Base-by-base conservation (phyloP, 1,140 invertebrate species). In the Nasonia vitripennis region DNA sequence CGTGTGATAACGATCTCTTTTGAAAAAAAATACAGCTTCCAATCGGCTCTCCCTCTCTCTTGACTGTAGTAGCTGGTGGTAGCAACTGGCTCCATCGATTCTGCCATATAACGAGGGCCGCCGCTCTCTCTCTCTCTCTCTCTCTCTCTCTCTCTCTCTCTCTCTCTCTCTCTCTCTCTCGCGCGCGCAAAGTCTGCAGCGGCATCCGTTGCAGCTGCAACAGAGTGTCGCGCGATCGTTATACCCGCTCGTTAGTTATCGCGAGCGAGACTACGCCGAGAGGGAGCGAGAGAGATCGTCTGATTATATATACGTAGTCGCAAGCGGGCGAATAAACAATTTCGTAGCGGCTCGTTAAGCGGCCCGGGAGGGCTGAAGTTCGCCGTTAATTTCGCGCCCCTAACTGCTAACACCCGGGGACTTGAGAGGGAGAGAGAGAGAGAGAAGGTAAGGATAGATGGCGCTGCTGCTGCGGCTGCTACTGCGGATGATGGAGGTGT, bases 301-400 rank as follows among this genome's bases (percentile, higher is more conserved):
- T 68, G 23, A 68, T 23, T 37, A 37, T 73, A 31, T 31, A 71
- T 11, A 73, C 70, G 34, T 10, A 34, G 70, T 73, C 27, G 31
- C 74, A 77, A n/a, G n/a, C 41, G n/a, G 20, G 75, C 45, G 45
- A 78, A 78, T 78, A 78, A 78, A 78, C 75, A 78, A 78, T 78
- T 78, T 78, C n/a, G 45, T 17, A 45, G 45, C 45, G 75, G 48
- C 45, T 78, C 75, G 75, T 78, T 78, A 78, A 78, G 41, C 75
- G 45, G 45, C 34, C 31, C 41, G 74, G 20, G 34, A 45, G 74
- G 20, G 31, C 45, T 55, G 75, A 55, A 55, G 41, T 55, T 78
- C 20, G 41, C 45, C 75, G 75, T 51, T 78, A 48, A 78, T 78
- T 78, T 78, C 48, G 41, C 10, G 48, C 75, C 27, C 55, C 17